These are phyloP conservation scores for Halcyon leucocephala DNA, from an alignment of 2,797 vertebrate genomes.

Conservation along the genomic window DNA sequence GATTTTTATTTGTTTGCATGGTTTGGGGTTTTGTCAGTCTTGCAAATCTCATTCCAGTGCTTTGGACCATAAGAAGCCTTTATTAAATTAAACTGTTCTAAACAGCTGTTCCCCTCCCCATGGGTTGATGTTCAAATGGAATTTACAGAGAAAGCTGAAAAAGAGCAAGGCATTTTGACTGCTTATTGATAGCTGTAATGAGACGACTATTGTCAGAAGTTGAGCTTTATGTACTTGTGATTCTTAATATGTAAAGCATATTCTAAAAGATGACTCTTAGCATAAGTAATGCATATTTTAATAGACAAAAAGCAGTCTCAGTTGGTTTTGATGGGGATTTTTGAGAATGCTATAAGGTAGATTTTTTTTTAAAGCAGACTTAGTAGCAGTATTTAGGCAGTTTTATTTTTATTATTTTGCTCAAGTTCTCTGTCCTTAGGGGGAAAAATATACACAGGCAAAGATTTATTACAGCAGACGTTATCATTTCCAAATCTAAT, in stretches of 20 bases:
- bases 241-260: neutral
- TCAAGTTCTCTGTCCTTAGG: neutral
- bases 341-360: neutral
- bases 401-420: neutral
- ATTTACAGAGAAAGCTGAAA: neutral
- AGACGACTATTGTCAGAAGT: neutral
- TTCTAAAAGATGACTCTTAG: neutral
- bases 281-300: constrained; percentile 42
- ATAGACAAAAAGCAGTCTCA: neutral
- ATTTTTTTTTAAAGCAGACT: neutral
- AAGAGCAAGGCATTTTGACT: neutral
- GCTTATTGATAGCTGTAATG: neutral
- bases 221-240: neutral
- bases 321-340: neutral
- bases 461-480: constrained; percentile 27
- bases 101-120: neutral
- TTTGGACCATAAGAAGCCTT: neutral
- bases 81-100: neutral
- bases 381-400: neutral
- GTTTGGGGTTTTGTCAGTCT: neutral
- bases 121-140: neutral
- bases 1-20: neutral
- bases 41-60: neutral
- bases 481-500: constrained; percentile 48
- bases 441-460: neutral